Percentiles rank a stretch among this genome's conserved stretches.
Evolutionary conservation across 2,888 invertebrate species (phyloP).

Genomic region (Plagodis pulveraria): DNA sequence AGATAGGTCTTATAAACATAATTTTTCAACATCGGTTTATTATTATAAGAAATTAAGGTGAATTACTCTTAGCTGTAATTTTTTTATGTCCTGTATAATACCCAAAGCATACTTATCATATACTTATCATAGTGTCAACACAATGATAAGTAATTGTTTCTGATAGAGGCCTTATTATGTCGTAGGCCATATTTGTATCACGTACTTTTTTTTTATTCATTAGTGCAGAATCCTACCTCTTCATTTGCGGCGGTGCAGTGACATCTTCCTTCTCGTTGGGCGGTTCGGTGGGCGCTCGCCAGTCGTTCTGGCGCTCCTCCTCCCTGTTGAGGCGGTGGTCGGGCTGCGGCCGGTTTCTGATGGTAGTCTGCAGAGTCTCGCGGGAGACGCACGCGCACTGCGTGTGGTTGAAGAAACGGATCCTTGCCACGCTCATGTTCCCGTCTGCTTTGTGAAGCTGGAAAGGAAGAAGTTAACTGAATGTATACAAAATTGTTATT

Average conservation of each 20-base stretch:
- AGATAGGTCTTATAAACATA: too few species aligned
- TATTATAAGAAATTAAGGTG: too few species aligned
- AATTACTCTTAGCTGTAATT: too few species aligned
- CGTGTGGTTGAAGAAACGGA: slow-evolving; percentile 77
- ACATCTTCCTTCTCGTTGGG: slow-evolving; percentile 53
- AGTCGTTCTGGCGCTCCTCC: slow-evolving; percentile 43
- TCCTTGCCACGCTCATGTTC: slow-evolving; percentile 57
- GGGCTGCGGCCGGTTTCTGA: slow-evolving; percentile 19
- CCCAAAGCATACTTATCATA: too few species aligned
- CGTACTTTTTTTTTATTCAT: too few species aligned
- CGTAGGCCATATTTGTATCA: too few species aligned
- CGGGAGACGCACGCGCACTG: slow-evolving; percentile 70
- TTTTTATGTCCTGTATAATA: too few species aligned
- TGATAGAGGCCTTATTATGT: too few species aligned
- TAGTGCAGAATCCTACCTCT: slow-evolving; percentile 52
- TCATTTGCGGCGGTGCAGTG: slow-evolving; percentile 66
- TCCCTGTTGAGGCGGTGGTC: slow-evolving; percentile 27
- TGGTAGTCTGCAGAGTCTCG: slow-evolving; percentile 55
- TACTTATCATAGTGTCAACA: too few species aligned
- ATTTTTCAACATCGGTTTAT: too few species aligned
- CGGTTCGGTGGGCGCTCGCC: slow-evolving; percentile 36
- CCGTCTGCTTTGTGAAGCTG: slow-evolving; percentile 71
- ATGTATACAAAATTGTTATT: not conserved
- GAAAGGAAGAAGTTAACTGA: slow-evolving; percentile 25
- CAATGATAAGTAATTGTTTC: too few species aligned